phyloP scores from a whole-genome alignment of 2,113 vertebrate species.

The Natator depressus region DNA sequence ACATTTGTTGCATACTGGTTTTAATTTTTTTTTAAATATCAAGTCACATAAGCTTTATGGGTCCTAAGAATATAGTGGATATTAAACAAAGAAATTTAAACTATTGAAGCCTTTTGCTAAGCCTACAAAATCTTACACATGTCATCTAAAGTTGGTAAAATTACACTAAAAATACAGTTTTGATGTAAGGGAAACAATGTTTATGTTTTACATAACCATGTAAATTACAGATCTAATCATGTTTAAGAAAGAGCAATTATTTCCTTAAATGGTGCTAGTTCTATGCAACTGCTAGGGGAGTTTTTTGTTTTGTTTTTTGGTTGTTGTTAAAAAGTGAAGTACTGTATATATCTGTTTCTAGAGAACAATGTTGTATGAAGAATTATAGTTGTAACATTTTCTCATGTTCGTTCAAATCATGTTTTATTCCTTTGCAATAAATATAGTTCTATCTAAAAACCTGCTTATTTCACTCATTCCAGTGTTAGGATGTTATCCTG shows the following conservation, averaged over 20 bases:
- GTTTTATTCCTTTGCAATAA: neutral
- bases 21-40: neutral
- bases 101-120: neutral
- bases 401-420: conserved; percentile 49
- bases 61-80: neutral
- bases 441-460: conserved; percentile 54
- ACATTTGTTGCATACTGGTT: neutral
- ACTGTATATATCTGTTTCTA: conserved; percentile 39
- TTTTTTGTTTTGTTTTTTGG: neutral
- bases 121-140: neutral
- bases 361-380: conserved; percentile 42
- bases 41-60: neutral
- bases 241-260: neutral
- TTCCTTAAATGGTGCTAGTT: too few species aligned
- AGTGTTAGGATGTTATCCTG: neutral
- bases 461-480: neutral
- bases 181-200: too few species aligned
- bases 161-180: neutral
- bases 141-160: neutral
- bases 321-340: neutral
- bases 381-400: conserved; percentile 60
- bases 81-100: neutral
- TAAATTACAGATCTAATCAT: neutral
- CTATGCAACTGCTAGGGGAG: neutral
- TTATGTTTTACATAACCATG: neutral